Conservation (phyloP, 2,113 vertebrate species). For the Nycticryphes semicollaris region DNA sequence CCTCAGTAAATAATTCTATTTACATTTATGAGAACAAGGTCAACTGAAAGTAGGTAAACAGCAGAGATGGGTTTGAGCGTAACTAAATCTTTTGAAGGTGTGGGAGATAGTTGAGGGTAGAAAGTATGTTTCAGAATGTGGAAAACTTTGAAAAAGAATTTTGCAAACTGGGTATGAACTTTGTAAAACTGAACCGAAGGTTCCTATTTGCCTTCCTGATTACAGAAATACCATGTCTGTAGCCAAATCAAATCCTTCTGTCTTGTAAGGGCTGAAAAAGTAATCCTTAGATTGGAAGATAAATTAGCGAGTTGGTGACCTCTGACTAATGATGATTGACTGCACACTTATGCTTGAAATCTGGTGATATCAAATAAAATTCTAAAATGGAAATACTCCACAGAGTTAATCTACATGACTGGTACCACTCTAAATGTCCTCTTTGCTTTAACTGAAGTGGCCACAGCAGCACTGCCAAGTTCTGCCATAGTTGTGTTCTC, state of each 20-base stretch:
- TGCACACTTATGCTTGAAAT: background rate
- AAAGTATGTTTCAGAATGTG: background rate
- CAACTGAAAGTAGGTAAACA: background rate
- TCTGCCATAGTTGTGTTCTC: background rate
- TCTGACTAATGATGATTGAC: background rate
- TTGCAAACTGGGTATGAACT: background rate
- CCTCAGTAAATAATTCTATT: background rate
- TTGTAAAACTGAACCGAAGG: background rate
- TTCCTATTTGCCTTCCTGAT: background rate
- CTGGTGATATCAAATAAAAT: background rate
- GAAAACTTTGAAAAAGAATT: background rate
- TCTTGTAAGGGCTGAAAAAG: background rate
- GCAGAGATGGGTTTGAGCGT: background rate
- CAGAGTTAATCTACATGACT: background rate
- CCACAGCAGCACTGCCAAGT: background rate
- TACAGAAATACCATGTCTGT: background rate
- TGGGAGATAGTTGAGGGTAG: accelerated
- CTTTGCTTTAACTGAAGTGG: background rate
- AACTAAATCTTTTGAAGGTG: background rate
- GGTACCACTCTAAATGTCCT: background rate
- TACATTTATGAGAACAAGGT: background rate
- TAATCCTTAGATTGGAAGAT: background rate
- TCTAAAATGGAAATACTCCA: background rate
- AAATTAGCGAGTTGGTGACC: background rate
- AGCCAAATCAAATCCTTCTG: background rate